Base-by-base conservation (phyloP, 2,888 invertebrate genomes). In the Cabera pusaria region DNA sequence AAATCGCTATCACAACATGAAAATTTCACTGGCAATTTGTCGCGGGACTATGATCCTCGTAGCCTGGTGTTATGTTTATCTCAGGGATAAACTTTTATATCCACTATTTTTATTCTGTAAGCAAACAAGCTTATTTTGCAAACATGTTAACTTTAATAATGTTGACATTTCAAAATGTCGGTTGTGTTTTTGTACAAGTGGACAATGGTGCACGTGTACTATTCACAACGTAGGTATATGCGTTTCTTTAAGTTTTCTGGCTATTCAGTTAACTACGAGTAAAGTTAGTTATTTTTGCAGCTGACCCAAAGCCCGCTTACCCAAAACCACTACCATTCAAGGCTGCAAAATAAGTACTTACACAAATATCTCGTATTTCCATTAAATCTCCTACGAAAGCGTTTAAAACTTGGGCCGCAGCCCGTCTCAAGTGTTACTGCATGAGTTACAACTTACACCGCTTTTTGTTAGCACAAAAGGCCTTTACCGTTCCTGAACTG, bases 391-490 rank as follows among this genome's bases (percentile, higher is more conserved):
- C 8, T 6, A 31, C 22, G 12, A 25, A 22, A n/a, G 2, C 16
- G 29, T 44, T 26, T 47, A 18, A 44, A 32, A 23, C 56, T 64
- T 64, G 51, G 44, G 50, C 56, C 56, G 52, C 10, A 23, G 28
- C 39, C 48, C 11, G 50, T 64, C 56, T 64, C 55, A 62, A 70
- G 64, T 67, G 64, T 66, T 64, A 61, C 65, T 68, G 67, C 67
- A 75, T 72, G 74, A 78, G 69, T 77, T 67, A 78, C 66, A 66
- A 54, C 56, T 77, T 67, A 78, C 66, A 66, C 53, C 56, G 60
- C 67, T 66, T 78, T 74, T 76, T 72, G 76, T 70, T 66, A 53
- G 56, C 72, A 79, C 76, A 79, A 80, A 72, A 65, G 73, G 64
- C 66, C 66, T 74, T 74, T 71, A 74, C 59, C 61, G 56, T 58